Percentiles rank a stretch among this genome's conserved stretches.
Evolutionary conservation across 92 coral and sea anemone species (phyloP).

Genomic region (Zoanthus gigantus): DNA sequence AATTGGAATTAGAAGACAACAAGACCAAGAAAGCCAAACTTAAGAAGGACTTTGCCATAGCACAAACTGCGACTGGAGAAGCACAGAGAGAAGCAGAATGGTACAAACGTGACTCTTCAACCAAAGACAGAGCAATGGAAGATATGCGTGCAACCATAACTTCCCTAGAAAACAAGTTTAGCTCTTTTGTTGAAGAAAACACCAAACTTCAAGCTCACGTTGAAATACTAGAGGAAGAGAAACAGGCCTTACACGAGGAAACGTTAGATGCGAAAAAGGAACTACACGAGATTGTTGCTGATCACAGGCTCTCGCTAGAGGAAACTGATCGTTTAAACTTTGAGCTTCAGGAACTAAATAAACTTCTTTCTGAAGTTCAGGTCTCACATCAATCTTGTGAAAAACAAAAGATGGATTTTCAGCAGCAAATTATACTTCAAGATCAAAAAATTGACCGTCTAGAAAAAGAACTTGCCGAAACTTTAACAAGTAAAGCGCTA

Average conservation of each 20-base stretch:
- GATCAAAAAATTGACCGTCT: constrained; percentile 76
- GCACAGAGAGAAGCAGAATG: constrained; percentile 81
- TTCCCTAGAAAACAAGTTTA: constrained; percentile 89
- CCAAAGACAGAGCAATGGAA: constrained; percentile 82
- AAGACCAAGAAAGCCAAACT: constrained; percentile 79
- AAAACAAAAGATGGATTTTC: constrained; percentile 81
- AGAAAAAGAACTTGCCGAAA: constrained; percentile 81
- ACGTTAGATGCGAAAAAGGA: constrained; percentile 79
- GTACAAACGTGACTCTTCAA: constrained; percentile 81
- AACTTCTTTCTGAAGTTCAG: constrained; percentile 89
- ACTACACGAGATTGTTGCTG: constrained; percentile 84
- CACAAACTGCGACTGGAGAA: constrained; percentile 79
- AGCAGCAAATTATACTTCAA: constrained; percentile 80
- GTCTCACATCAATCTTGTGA: constrained; percentile 87
- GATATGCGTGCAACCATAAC: constrained; percentile 87
- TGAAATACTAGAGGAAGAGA: constrained; percentile 93
- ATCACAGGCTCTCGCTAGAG: constrained; percentile 77
- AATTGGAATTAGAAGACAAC: constrained; percentile 89
- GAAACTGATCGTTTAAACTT: constrained; percentile 84
- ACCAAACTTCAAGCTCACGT: constrained; percentile 89
- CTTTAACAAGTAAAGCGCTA: constrained; percentile 70
- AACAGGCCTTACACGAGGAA: constrained; percentile 83
- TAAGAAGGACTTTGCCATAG: constrained; percentile 71
- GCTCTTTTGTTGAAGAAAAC: constrained; percentile 90
- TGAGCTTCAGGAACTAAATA: constrained; percentile 86